Conservation (phyloP, 2,797 vertebrate species). For the Hapalemur alaotrensis region DNA sequence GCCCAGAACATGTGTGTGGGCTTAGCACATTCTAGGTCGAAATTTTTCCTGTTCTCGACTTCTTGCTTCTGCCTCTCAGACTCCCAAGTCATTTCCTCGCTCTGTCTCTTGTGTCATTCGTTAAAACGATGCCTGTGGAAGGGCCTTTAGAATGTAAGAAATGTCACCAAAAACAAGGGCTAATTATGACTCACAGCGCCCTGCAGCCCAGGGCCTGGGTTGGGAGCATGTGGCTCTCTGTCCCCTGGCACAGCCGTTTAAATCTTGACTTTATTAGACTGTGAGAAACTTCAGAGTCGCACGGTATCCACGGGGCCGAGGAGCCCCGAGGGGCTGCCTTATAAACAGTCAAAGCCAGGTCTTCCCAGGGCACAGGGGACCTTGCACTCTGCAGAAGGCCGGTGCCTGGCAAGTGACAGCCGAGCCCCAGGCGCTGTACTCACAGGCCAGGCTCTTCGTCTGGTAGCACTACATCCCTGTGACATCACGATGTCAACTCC, state of each 20-base stretch:
- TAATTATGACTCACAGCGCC: not conserved
- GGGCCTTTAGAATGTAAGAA: not conserved
- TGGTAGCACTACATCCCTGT: not conserved
- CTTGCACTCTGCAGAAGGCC: fast-evolving
- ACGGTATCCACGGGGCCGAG: fast-evolving
- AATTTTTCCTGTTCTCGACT: not conserved
- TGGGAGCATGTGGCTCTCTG: fast-evolving
- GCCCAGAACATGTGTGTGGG: fast-evolving
- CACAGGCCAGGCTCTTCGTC: not conserved
- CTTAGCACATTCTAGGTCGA: fast-evolving
- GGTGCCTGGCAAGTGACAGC: not conserved
- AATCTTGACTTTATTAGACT: not conserved
- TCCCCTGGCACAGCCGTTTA: not conserved
- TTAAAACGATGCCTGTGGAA: not conserved
- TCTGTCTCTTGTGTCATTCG: fast-evolving
- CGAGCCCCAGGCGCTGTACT: fast-evolving
- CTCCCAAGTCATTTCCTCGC: fast-evolving
- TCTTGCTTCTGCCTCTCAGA: not conserved
- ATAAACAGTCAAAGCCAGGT: not conserved
- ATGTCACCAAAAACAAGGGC: not conserved
- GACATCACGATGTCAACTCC: not conserved
- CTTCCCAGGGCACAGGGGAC: not conserved
- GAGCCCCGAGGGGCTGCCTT: not conserved
- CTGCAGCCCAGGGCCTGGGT: fast-evolving
- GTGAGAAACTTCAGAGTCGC: not conserved